Evolutionary conservation across 2,113 vertebrate species (phyloP), one percentile per base, ranked within the genome.

Genomic region (Cottus gobio): DNA sequence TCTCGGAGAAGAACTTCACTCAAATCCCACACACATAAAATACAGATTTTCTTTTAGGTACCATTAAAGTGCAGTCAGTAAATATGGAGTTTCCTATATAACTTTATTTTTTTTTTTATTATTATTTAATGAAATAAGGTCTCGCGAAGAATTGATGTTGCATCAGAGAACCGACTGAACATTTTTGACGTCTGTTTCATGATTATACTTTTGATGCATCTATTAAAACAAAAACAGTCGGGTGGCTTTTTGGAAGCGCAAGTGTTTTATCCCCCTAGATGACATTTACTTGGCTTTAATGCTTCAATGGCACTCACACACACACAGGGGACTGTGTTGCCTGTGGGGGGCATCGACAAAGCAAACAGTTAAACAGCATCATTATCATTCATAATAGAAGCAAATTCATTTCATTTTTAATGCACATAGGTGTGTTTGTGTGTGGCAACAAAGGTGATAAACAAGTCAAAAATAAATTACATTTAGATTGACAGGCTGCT

Each of bases 231-330:
- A 57, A 63, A n/a, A 26, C 30, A 52, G 30, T 39, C 24, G n/a
- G 28, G 72, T 62, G 75, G 76, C 61, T 70, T 39, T 84, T 75
- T 62, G 26, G 39, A 46, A 68, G n/a, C 6, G 10, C 44, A 30
- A 9, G 18, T 42, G 42, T 68, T 80, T 82, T 54, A 73, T 74
- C 20, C 69, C 67, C 61, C 54, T 67, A 26, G 46, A 46, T 90
- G 80, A 87, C 88, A 90, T 91, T 91, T 88, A 75, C 70, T 77
- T 79, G 63, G 52, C 70, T 88, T 90, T 79, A 73, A 78, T 80
- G 67, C 70, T 88, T 90, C 77, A 75, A 76, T 80, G 67, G 76
- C 54, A 50, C 24, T 70, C 65, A 12, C 66, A 68, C 22, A 77
- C 71, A 80, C 69, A 8, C 71, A 66, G 22, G 72, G 58, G 75